Conservation (phyloP, 2,113 vertebrate species). For the Caretta caretta region DNA sequence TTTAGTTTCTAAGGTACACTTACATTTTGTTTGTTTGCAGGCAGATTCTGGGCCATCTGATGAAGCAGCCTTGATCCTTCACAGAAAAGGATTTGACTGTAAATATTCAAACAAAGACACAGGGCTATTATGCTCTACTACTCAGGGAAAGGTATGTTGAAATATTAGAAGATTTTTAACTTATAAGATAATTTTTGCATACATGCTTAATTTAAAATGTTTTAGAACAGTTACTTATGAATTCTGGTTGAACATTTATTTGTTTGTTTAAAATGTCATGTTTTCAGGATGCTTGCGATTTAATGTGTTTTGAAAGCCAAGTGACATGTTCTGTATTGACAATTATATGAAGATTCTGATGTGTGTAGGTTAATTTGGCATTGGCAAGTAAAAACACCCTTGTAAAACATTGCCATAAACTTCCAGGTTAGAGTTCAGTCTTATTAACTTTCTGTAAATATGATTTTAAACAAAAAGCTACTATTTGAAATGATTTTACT, state of each 20-base stretch:
- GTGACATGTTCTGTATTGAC: neutral
- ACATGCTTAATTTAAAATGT: neutral
- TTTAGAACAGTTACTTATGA: neutral
- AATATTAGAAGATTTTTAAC: neutral
- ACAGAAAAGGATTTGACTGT: slow-evolving; percentile 94
- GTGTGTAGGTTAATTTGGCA: neutral
- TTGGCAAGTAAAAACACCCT: neutral
- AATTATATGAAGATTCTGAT: accelerated
- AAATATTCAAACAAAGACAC: slow-evolving; percentile 79
- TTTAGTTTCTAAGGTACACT: neutral
- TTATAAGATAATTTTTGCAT: neutral
- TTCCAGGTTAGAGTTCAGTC: neutral
- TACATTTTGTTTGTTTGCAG: slow-evolving; percentile 58
- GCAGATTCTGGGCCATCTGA: slow-evolving; percentile 78
- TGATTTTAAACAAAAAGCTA: neutral
- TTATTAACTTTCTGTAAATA: neutral
- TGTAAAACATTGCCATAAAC: neutral
- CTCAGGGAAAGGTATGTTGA: slow-evolving; percentile 87
- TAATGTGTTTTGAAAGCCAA: neutral
- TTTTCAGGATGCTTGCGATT: neutral
- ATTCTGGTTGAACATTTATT: neutral
- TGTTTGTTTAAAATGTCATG: neutral
- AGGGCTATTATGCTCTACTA: slow-evolving; percentile 84
- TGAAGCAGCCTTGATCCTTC: slow-evolving; percentile 91
- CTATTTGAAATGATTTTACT: neutral